Evolutionary conservation across 2,113 vertebrate species (phyloP).

Genomic region (human): DNA sequence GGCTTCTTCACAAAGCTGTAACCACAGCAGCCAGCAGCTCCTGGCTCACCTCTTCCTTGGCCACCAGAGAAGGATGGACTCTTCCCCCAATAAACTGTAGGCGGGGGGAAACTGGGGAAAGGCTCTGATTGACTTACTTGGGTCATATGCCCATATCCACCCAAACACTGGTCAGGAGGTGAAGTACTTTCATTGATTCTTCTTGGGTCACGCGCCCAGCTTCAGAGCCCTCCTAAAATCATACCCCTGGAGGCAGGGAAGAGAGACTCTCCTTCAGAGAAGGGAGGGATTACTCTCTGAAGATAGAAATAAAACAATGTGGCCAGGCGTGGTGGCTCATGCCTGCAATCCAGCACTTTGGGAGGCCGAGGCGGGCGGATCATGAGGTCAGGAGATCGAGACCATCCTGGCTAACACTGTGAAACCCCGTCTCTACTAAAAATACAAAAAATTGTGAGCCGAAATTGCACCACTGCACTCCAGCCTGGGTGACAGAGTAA

Average conservation of each 20-base stretch:
- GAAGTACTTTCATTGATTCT: neutral
- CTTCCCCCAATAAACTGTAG: neutral
- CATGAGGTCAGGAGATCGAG: too few species aligned
- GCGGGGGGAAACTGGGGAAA: neutral
- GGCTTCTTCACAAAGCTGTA: neutral
- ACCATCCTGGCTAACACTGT: too few species aligned
- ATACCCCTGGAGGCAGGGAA: neutral
- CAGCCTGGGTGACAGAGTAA: too few species aligned
- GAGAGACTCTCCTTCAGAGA: neutral
- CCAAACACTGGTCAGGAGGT: neutral
- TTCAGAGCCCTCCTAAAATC: neutral
- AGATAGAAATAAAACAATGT: neutral
- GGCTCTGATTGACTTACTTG: neutral
- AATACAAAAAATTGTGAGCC: too few species aligned
- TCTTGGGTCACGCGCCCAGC: neutral
- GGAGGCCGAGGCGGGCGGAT: too few species aligned
- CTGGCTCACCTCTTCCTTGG: conserved; percentile 37
- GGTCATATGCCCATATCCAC: neutral
- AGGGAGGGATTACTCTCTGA: neutral
- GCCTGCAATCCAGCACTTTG: too few species aligned
- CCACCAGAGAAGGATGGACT: neutral
- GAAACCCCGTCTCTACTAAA: too few species aligned
- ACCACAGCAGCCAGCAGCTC: neutral
- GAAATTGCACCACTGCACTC: too few species aligned
- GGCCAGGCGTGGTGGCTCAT: too few species aligned